Conservation (phyloP, 2,888 invertebrate species). For the Steromphala cineraria region DNA sequence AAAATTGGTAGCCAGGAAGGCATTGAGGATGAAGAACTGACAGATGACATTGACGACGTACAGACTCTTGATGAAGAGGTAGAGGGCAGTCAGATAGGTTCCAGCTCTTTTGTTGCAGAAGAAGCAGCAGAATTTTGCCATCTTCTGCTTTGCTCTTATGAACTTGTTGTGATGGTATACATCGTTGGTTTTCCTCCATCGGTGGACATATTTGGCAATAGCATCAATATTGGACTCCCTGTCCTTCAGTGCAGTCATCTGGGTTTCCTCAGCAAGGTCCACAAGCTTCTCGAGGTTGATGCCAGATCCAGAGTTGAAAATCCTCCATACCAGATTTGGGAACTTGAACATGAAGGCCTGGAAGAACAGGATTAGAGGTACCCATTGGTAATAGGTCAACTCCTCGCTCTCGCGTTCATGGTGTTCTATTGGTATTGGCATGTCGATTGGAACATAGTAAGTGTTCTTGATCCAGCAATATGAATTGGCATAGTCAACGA, state of each 20-base stretch:
- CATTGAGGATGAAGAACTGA: slow-evolving; percentile 68
- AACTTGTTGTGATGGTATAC: slow-evolving; percentile 62
- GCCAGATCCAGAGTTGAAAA: slow-evolving; percentile 64
- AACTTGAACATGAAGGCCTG: slow-evolving; percentile 68
- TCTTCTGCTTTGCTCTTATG: slow-evolving; percentile 55
- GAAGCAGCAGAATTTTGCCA: slow-evolving; percentile 57
- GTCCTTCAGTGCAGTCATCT: slow-evolving; percentile 64
- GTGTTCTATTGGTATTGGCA: slow-evolving; percentile 62
- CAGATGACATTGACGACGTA: slow-evolving; percentile 64
- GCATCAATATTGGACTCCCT: slow-evolving; percentile 61
- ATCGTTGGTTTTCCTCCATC: slow-evolving; percentile 63
- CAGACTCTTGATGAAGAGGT: slow-evolving; percentile 61
- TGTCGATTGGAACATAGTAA: slow-evolving; percentile 67
- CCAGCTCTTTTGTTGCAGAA: slow-evolving; percentile 67
- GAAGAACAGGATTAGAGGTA: slow-evolving; percentile 65
- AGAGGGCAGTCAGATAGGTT: slow-evolving; percentile 65
- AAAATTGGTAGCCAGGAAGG: slow-evolving; percentile 67
- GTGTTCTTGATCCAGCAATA: slow-evolving; percentile 71
- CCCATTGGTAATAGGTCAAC: slow-evolving; percentile 70
- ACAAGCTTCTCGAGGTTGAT: slow-evolving; percentile 61
- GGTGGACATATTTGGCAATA: slow-evolving; percentile 61
- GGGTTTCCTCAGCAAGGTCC: slow-evolving; percentile 61
- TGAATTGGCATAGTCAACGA: slow-evolving; percentile 65
- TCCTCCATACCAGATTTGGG: slow-evolving; percentile 68
- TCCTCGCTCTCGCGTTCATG: slow-evolving; percentile 57